Evolutionary conservation across 2,888 invertebrate genomes (phyloP), one percentile per base, ranked within the genome.

Genomic region (Schizotus pectinicornis): DNA sequence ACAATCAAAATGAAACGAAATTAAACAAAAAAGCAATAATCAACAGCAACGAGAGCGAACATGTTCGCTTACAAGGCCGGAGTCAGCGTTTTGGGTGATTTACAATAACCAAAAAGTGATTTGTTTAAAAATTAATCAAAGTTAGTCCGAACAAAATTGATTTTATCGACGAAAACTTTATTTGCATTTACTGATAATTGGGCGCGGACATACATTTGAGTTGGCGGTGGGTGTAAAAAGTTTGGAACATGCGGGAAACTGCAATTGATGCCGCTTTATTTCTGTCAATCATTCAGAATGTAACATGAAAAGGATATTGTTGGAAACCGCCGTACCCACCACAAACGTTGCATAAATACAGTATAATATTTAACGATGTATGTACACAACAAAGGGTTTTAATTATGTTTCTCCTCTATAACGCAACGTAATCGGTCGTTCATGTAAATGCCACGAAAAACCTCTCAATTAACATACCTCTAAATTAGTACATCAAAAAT

Each of bases 51-150:
- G 6, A 2, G 13, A 2, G 45, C 22, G 22, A 41, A 41, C 12
- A 11, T 7, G 33, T 11, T 46, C 9, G 31, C 30, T 12, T 34
- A 9, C n/a, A n/a, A n/a, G n/a, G 7, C 31, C 12, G 22, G 45
- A 53, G 36, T 53, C 53, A 53, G 53, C 46, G 45, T 46, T 53
- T 52, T 53, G n/a, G 31, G 13, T 32, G 37, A 39, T 45, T 46
- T 46, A 53, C 13, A n/a, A 38, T 37, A 38, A 32, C 36, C 38
- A 36, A 53, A 53, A 53, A 31, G 37, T 53, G 53, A 53, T 53
- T 53, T 53, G 53, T 53, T 42, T 38, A 53, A 53, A 53, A 53
- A 38, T 45, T 53, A 53, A 53, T 53, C 45, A 45, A 53, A 53
- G 38, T 31, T 38, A 6, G 45, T 32, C 8, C 32, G 11, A 32